Evolutionary conservation across 2,888 invertebrate genomes (phyloP), one percentile per base, ranked within the genome.

Genomic region (Apotomis turbidana): DNA sequence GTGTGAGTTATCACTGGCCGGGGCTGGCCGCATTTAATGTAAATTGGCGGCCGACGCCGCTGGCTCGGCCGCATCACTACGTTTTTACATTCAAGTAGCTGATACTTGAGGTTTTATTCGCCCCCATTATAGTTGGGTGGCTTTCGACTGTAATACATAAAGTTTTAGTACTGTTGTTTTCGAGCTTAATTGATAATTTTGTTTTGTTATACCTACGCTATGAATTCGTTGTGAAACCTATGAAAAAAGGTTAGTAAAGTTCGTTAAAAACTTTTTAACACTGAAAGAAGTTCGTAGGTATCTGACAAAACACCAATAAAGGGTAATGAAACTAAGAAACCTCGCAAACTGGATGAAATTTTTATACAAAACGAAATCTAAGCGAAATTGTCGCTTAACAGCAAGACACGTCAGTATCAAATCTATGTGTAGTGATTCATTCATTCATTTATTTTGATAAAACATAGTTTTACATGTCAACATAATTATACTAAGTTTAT

Each of bases 71-170:
- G 87, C 86, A 85, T 85, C 85, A 87, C 85, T 83, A 83, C 85
- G 88, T 91, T 90, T 91, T 91, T 89, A 87, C 86, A 90, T 89
- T 90, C 88, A 90, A 90, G 90, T 88, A 88, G 87, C 86, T 85
- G 85, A 86, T 88, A 86, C 90, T 90, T 87, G 84, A 87, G 85
- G 87, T 86, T 91, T 88, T 90, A 89, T 88, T 87, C 83, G 84
- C 85, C 83, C 84, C 80, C 80, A 82, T 83, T 82, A 83, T 86
- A 85, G 86, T 87, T 84, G 83, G 83, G 83, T 85, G 86, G 84
- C 85, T 84, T 86, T 89, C 82, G 85, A 84, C 83, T 89, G 89
- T 87, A 27, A 27, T 27, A 27, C 1, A 27, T 2, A 27, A 27
- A 27, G 85, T 88, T 84, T 87, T 87, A 86, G 81, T 84, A 81